These are phyloP conservation scores for Cariama cristata DNA, from an alignment of 2,113 vertebrate genomes.

Conservation along the genomic window DNA sequence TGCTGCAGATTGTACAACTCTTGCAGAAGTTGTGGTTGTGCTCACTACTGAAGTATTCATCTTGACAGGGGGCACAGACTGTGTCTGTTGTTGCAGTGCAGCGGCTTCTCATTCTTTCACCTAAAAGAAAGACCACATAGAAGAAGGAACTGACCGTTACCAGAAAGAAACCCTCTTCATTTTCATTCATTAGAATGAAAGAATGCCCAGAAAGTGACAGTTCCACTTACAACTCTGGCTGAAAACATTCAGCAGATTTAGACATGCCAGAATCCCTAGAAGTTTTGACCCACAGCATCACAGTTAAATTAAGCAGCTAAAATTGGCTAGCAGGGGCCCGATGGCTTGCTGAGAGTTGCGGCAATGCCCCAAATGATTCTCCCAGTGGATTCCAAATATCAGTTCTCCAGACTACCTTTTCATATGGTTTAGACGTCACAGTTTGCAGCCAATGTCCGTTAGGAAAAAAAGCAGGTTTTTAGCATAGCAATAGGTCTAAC, in stretches of 20 bases:
- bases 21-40: slow-evolving; percentile 47
- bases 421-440: neutral
- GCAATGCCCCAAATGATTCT: neutral
- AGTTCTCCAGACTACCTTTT: neutral
- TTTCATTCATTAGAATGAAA: neutral
- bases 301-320: neutral
- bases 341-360: neutral
- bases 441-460: neutral
- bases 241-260: neutral
- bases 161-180: neutral
- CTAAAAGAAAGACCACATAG: neutral
- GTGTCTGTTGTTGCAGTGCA: neutral
- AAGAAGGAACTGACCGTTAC: neutral
- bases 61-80: neutral
- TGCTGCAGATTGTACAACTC: slow-evolving; percentile 60
- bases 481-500: neutral
- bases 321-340: neutral
- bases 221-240: neutral
- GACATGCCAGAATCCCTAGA: neutral
- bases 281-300: neutral
- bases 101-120: slow-evolving; percentile 42
- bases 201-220: neutral
- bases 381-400: neutral
- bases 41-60: slow-evolving; percentile 4
- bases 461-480: neutral